Base-by-base conservation (phyloP, 2,888 invertebrate genomes). In the Drosophila greeni region DNA sequence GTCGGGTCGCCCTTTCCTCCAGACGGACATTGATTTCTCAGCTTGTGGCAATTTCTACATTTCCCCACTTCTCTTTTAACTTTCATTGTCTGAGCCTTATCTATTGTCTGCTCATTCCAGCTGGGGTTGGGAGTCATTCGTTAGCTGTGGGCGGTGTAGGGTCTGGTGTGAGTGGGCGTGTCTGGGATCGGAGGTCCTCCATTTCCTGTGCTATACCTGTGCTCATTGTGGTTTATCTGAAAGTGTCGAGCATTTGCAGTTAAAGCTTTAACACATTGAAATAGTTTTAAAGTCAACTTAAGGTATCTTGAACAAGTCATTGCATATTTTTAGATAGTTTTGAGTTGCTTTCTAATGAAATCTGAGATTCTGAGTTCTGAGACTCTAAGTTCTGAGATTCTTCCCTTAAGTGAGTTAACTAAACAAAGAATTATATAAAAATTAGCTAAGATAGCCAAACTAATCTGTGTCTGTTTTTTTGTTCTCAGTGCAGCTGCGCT, bases 11-110 rank as follows among this genome's bases (percentile, higher is more conserved):
- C 18, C 23, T 29, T 40, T 23, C 66, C 33, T 23, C 36, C 40
- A 29, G 56, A 39, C 59, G 23, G 69, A 56, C 80, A 82, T 82
- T 84, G 82, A 76, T 82, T 82, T 80, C 69, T 73, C 76, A 61
- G 83, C 81, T 69, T 66, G 79, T 65, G 75, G 60, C 52, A 69
- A 39, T 56, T 31, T 43, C 58, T 34, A 64, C 54, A 59, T 48
- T 42, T 57, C 33, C 31, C 51, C 61, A 24, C 51, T 47, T 48
- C 56, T 42, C 43, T 14, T 53, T 59, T 40, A 43, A 42, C 66
- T 31, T 26, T 33, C 29, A 62, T 70, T 69, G 73, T 73, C 70
- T 70, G 70, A 29, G 29, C 29, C 16, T 74, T 76, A 76, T 70
- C 83, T 66, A 43, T 81, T 81, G 79, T 78, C 59, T 29, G 51